Base-by-base conservation (phyloP, 2,797 vertebrate species). In the Hydrocynus forskahlii region DNA sequence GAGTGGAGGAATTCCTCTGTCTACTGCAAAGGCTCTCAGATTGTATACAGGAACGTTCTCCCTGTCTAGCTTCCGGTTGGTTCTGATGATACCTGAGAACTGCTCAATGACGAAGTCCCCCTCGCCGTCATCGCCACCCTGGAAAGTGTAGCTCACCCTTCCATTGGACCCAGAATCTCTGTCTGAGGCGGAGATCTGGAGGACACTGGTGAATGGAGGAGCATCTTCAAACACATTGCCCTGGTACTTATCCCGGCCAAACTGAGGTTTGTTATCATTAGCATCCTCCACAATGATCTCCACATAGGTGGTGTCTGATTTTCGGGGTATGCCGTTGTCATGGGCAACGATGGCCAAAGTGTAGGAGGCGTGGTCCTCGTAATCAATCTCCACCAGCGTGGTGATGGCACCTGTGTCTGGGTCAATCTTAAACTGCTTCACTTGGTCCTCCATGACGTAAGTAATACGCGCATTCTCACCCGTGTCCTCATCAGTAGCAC, bases 21-120 rank as follows among this genome's bases (percentile, higher is more conserved):
- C 96, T 81, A 96, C 93, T 0, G 96, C 96, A 86, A 94, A 95
- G n/a, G 94, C 96, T 16, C 92, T 90, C 17, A 97, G 91, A 73
- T 84, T 94, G 83, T 97, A 97, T 19, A 93, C 85, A 0, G 95
- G 94, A 81, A 96, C 94, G 0, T 96, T 96, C 90, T 97, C 96
- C 0, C 96, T 90, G 86, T 97, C 96, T 54, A 97, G 89, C 76
- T 95, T 95, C 62, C 94, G 92, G 76, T 94, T 92, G 0, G 96
- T 96, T 76, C 96, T 92, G 83, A 97, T 95, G 75, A 97, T 95
- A 0, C 96, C 96, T 0, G 96, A 97, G 0, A 95, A 96, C 54
- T 94, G 92, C 45, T 97, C 96, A 0, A 97, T 95, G 87, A 95
- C 94, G 87, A 97, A 97, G 86, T 97, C 96, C 7, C 96, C 96